Conservation (phyloP, 1,140 invertebrate species). For the Aleiodes sp. region DNA sequence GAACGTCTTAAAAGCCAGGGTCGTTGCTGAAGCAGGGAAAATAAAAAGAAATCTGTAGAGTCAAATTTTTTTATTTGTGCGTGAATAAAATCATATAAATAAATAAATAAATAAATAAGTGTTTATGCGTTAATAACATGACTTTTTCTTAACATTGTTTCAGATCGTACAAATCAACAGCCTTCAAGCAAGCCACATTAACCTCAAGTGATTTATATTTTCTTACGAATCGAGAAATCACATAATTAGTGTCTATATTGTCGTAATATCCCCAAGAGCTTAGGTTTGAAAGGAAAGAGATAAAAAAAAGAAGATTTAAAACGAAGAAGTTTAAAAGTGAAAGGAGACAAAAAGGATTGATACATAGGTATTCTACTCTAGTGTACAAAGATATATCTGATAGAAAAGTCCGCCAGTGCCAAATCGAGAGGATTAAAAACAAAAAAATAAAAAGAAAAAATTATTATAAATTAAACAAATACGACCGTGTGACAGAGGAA, state of each 20-base stretch:
- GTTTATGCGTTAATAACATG: too few relatives aligned
- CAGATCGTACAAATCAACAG: slow-evolving; percentile 69
- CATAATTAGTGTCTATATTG: slow-evolving; percentile 67
- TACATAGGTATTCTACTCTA: slow-evolving; percentile 42
- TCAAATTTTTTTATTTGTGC: background rate
- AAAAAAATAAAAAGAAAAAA: slow-evolving; percentile 40
- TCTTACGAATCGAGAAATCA: slow-evolving; percentile 63
- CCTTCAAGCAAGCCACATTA: slow-evolving; percentile 68
- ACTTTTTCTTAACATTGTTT: slow-evolving; percentile 49
- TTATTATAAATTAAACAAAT: slow-evolving; percentile 13
- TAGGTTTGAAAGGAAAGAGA: slow-evolving; percentile 37
- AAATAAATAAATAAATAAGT: too few relatives aligned
- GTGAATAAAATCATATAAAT: too few relatives aligned
- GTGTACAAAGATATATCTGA: slow-evolving; percentile 63
- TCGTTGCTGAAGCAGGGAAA: too few relatives aligned
- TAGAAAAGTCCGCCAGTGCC: slow-evolving; percentile 64
- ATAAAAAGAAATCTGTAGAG: too few relatives aligned
- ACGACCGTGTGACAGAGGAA: slow-evolving; percentile 22
- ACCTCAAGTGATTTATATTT: slow-evolving; percentile 69
- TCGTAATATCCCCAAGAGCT: slow-evolving; percentile 48
- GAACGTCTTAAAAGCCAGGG: background rate
- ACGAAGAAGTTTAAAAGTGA: slow-evolving; percentile 50
- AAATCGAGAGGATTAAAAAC: slow-evolving; percentile 51
- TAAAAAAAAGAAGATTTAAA: slow-evolving; percentile 43
- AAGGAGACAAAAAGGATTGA: slow-evolving; percentile 61